These are phyloP conservation scores for Neoarius graeffei DNA, from an alignment of 2,113 vertebrate species.

Conservation along the genomic window DNA sequence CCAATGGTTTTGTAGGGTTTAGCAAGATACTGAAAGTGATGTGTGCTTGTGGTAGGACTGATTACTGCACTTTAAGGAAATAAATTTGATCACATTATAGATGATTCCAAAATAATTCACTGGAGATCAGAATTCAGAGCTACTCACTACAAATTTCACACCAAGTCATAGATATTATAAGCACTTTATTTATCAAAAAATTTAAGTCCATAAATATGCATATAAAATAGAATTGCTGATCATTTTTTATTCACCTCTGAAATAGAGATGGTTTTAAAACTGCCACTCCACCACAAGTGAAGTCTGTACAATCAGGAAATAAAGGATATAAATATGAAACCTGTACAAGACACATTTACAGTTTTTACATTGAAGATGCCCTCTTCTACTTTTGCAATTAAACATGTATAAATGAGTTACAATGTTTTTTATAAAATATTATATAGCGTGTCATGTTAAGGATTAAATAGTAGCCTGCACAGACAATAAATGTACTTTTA, in stretches of 20 bases:
- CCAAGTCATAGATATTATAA: conserved; percentile 15
- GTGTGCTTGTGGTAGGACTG: neutral
- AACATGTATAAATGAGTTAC: conserved; percentile 20
- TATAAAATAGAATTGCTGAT: conserved; percentile 8
- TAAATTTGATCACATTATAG: neutral
- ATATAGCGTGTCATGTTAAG: neutral
- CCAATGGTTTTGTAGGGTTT: neutral
- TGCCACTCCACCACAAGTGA: conserved; percentile 54
- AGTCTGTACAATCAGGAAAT: conserved; percentile 50
- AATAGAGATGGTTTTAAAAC: conserved; percentile 47
- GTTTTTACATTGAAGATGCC: conserved; percentile 38
- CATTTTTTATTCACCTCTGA: conserved; percentile 43
- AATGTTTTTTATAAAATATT: neutral
- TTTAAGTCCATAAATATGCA: conserved; percentile 39
- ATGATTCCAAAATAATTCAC: neutral
- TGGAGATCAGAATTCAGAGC: neutral
- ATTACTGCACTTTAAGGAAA: neutral
- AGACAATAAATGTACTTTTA: neutral
- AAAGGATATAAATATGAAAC: conserved; percentile 26
- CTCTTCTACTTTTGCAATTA: conserved; percentile 11
- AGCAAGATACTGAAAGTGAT: neutral
- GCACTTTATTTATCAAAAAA: conserved; percentile 48
- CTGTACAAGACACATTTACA: conserved; percentile 57
- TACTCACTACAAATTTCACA: neutral
- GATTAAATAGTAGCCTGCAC: neutral